Conservation (phyloP, 2,797 vertebrate genomes). For the Lacerta viridis region DNA sequence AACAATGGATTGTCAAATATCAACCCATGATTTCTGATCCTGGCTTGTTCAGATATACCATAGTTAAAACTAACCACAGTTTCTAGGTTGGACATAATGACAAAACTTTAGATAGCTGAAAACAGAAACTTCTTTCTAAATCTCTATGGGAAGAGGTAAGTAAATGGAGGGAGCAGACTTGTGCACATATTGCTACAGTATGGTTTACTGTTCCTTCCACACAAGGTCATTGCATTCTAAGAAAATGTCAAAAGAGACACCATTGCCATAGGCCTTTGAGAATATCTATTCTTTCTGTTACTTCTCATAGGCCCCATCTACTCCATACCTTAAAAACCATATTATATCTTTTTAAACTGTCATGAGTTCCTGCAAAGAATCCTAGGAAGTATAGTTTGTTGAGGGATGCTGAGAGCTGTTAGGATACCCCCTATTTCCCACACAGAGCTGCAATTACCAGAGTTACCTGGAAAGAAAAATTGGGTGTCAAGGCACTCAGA, state of each 20-base stretch:
- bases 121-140: not conserved
- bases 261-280: not conserved
- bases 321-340: no score
- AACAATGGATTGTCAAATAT: not conserved
- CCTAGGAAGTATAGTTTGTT: no score
- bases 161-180: not conserved
- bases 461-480: not conserved
- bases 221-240: not conserved
- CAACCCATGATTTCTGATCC: not conserved
- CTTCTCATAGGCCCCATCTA: no score
- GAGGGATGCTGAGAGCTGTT: no score
- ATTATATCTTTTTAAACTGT: no score
- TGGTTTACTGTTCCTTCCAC: not conserved
- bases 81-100: not conserved
- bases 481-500: no score
- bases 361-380: no score
- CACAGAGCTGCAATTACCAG: no score
- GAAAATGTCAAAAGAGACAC: not conserved
- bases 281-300: not conserved
- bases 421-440: no score
- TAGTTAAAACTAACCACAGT: not conserved
- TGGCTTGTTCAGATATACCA: not conserved
- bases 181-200: not conserved
- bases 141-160: not conserved
- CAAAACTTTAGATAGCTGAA: not conserved